Base-by-base conservation (phyloP, 2,797 vertebrate genomes). In the Takifugu ocellatus region DNA sequence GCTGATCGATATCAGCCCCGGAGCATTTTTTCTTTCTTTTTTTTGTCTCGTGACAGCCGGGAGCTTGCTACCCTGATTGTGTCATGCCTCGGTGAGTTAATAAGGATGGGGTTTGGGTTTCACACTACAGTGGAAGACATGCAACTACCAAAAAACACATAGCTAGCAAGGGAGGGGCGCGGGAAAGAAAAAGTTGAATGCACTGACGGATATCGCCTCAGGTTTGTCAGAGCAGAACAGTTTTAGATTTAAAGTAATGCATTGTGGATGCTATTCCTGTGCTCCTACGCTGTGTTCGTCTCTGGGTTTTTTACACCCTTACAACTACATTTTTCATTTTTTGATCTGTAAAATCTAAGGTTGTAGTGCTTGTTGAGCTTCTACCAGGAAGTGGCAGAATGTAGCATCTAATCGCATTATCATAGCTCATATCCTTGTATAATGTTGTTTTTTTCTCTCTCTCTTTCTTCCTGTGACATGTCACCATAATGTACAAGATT, bases 1-100 rank as follows among this genome's bases (percentile, higher is more conserved):
- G 74, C 72, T 72, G 79, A 86, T 88, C 81, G 66, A 89, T 89
- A 85, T 81, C 81, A 68, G 72, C 68, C 70, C 2, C 68, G 10
- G 31, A 69, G 68, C 46, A 81, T 78, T 77, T 60, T 79, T 79
- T 61, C 14, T 15, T 29, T 29, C 8, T 29, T 46, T 46, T 46
- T 21, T 46, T 6, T 21, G 44, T 61, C 66, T 10, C 68, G 51
- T 83, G 87, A 88, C 84, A 83, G 78, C 70, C 64, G 27, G 0
- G 46, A 59, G 68, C 60, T 59, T 16, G 65, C 74, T 78, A 79
- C 84, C 83, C 74, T 74, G 59, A 63, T 62, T 57, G 79, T 83
- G 84, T 77, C 83, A 84, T 55, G 61, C 70, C 77, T 83, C 72
- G 65, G 68, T 80, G 66, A 69, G 79, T 79, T 79, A 78, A 81